A percentile compares a stretch with the other conserved stretches of the same genome.
phyloP scores from a whole-genome alignment of 2,888 invertebrate species.

The Pseudococcus viburni region DNA sequence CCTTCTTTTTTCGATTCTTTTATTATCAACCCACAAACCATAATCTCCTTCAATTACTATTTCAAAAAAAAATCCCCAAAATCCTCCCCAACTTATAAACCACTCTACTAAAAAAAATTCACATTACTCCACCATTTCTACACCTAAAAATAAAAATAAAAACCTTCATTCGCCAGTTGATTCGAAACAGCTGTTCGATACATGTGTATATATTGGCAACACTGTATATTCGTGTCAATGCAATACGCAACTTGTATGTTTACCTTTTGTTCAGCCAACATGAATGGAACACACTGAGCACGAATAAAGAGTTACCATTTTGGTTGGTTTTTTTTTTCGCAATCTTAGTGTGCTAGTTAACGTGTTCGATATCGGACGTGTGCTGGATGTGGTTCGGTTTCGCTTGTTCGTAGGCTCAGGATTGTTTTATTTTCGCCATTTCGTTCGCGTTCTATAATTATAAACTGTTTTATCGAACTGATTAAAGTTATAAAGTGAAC shows the following conservation, averaged over 20 bases:
- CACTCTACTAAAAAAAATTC: not conserved
- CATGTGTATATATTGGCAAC: conserved; percentile 24
- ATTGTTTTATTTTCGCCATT: conserved; percentile 8
- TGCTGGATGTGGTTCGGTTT: not conserved
- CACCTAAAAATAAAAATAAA: not conserved
- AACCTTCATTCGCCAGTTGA: not conserved
- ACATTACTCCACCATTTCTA: not conserved
- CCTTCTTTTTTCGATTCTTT: too few species aligned
- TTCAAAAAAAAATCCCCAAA: too few species aligned
- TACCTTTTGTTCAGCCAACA: conserved; percentile 36
- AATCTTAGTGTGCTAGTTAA: conserved; percentile 31
- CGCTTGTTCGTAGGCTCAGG: not conserved
- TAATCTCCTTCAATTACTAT: too few species aligned
- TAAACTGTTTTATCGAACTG: not conserved
- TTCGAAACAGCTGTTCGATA: conserved; percentile 29
- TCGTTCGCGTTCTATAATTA: not conserved
- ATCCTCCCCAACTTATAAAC: too few species aligned
- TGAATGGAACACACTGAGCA: conserved; percentile 54
- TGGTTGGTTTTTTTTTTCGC: not conserved
- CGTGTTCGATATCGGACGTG: not conserved
- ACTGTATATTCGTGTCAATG: conserved; percentile 39
- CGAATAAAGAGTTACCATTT: conserved; percentile 37
- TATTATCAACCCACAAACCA: too few species aligned
- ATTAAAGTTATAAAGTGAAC: not conserved
- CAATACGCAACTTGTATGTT: conserved; percentile 48